Conservation (phyloP, 2,797 vertebrate genomes). For the Triplophysa yarkandensis region DNA sequence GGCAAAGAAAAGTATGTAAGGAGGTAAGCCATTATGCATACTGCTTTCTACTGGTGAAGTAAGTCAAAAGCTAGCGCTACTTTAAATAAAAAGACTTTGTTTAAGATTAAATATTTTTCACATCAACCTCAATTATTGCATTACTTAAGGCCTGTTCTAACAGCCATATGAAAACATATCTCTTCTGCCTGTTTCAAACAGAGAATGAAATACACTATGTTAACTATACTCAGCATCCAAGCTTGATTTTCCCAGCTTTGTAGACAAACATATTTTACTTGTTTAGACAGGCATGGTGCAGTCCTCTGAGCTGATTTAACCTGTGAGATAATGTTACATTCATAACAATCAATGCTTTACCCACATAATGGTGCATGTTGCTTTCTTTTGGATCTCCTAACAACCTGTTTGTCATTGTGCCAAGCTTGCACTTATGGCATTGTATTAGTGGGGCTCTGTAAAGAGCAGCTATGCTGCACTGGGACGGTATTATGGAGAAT, state of each 20-base stretch:
- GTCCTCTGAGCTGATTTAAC: constrained; percentile 14
- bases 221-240: not conserved
- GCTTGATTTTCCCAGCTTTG: not conserved
- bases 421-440: constrained; percentile 28
- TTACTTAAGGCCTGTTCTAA: not conserved
- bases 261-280: constrained; percentile 11
- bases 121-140: constrained; percentile 2
- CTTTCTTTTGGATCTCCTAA: constrained; percentile 13
- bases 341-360: constrained; percentile 15
- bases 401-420: constrained; percentile 18
- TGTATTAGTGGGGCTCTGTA: constrained; percentile 15
- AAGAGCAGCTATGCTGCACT: constrained; percentile 25
- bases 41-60: not conserved
- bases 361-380: constrained; percentile 11
- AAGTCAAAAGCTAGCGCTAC: not conserved
- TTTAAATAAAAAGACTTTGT: too few species aligned
- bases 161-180: not conserved
- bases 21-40: not conserved
- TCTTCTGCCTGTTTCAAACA: not conserved
- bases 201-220: constrained; percentile 6
- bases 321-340: not conserved
- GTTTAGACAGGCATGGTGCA: not conserved
- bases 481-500: constrained; percentile 20
- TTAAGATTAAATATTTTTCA: not conserved
- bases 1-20: too few species aligned